Evolutionary conservation across 1,140 invertebrate species (phyloP).

Genomic region (Lucilia cuprina): DNA sequence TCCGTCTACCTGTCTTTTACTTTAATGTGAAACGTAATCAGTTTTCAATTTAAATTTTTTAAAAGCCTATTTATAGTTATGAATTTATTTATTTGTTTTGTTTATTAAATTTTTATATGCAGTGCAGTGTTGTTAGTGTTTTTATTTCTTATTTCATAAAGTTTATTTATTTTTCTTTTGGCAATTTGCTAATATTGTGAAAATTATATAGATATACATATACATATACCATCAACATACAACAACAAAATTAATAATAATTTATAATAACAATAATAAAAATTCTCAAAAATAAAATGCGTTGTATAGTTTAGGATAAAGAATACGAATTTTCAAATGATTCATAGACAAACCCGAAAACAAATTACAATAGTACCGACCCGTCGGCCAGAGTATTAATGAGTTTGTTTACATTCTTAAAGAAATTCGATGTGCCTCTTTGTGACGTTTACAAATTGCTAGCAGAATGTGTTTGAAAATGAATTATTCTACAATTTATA

Average conservation of each 20-base stretch:
- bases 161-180: not conserved
- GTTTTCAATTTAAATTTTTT: not conserved
- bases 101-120: not conserved
- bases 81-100: not conserved
- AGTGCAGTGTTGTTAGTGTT: no score
- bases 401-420: no score
- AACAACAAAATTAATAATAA: not conserved
- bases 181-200: not conserved
- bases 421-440: no score
- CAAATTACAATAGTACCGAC: no score
- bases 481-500: no score
- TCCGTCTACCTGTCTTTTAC: no score
- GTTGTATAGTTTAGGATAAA: not conserved
- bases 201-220: not conserved
- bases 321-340: not conserved
- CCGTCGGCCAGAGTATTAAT: no score
- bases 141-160: not conserved
- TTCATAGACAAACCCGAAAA: not conserved
- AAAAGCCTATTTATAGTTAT: not conserved
- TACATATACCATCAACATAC: no score
- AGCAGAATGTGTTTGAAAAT: no score
- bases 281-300: not conserved
- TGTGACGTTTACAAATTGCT: no score
- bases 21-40: not conserved
- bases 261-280: not conserved